Evolutionary conservation across 2,113 vertebrate genomes (phyloP), one percentile per base, ranked within the genome.

Genomic region (Elgaria multicarinata): DNA sequence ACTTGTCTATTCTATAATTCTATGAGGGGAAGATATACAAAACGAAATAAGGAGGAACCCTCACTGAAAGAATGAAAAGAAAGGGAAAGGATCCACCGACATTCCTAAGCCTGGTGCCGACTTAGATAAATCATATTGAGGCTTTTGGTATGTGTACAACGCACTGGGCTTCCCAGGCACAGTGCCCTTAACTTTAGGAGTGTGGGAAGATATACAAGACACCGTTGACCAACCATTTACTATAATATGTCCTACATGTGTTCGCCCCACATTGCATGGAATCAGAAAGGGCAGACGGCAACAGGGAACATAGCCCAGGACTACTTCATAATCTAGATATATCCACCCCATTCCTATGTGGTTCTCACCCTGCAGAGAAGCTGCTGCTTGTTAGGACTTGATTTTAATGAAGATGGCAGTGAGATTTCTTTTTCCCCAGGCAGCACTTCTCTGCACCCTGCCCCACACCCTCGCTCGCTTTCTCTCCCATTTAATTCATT

Each of bases 321-420:
- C 10, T 80, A 50, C 83, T 83, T 0, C 0, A 33, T 44, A 91
- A 88, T 46, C n/a, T n/a, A n/a, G n/a, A 53, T 0, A 0, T 66
- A 78, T 80, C 2, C 58, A 5, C 91, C 91, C 85, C 33, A 42
- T 89, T 92, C 80, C 77, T 89, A 13, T 26, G 22, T 84, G 77
- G 74, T 58, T 89, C 89, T 89, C 26, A 0, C 50, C 39, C 66
- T 90, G 16, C 62, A 6, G 83, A 2, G 0, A 36, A 74, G 87
- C 71, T 2, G 24, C 3, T 88, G 88, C 96, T 76, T 93, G 95
- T 93, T 2, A 3, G 87, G 86, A 91, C 93, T 86, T 88, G 94
- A 96, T 79, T 46, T 72, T 18, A 76, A 84, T 64, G 62, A 87
- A 91, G 85, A 93, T 44, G 1, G 92, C 89, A 13, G 86, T 0